phyloP scores from a whole-genome alignment of 2,888 invertebrate genomes.

The Erebia epiphron region DNA sequence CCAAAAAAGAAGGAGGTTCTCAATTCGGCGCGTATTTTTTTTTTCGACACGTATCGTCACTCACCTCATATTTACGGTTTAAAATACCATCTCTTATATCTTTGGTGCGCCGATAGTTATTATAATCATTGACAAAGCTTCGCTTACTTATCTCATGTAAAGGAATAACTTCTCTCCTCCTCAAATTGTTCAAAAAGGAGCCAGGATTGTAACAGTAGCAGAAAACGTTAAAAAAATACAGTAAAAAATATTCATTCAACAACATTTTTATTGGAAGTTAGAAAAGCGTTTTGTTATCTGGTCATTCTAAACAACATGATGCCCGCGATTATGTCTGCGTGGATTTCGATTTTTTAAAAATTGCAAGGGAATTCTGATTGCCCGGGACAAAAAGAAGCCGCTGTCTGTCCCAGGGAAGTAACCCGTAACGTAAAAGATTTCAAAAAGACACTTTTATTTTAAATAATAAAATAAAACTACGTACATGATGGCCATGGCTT shows the following conservation, averaged over 20 bases:
- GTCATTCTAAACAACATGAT: not conserved
- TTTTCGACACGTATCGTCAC: not conserved
- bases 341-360: no score
- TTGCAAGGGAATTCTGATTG: no score
- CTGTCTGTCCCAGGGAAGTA: no score
- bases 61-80: slow-evolving; percentile 8
- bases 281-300: not conserved
- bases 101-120: slow-evolving; percentile 9
- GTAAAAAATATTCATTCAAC: slow-evolving; percentile 13
- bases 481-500: no score
- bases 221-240: slow-evolving; percentile 24
- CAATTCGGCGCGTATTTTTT: no score
- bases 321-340: no score
- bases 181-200: slow-evolving; percentile 26
- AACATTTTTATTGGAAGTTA: slow-evolving; percentile 19
- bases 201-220: slow-evolving; percentile 23
- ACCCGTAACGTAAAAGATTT: no score
- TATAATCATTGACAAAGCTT: not conserved
- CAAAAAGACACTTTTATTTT: no score
- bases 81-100: slow-evolving; percentile 12
- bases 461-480: no score
- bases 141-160: slow-evolving; percentile 33
- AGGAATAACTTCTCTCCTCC: slow-evolving; percentile 38
- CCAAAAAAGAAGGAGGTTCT: no score
- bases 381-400: no score